Percentiles rank a stretch among this genome's conserved stretches.
Evolutionary conservation across 2,888 invertebrate species (phyloP).

Genomic region (Ariolimax columbianus): DNA sequence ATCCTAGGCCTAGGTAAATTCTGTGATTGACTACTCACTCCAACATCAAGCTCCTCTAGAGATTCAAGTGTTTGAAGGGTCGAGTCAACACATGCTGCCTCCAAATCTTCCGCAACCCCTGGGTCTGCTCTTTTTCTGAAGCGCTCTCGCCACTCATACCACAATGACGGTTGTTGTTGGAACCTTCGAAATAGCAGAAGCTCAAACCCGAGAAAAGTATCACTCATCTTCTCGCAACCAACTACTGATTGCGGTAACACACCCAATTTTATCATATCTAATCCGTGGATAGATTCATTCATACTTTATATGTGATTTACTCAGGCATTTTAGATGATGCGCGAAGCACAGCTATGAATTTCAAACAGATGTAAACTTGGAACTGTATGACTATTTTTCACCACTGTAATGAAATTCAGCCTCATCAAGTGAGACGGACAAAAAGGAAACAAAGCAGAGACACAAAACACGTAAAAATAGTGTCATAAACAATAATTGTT

Average conservation of each 20-base stretch:
- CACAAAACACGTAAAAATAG: slow-evolving; percentile 8
- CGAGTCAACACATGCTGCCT: slow-evolving; percentile 38
- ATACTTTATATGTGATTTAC: slow-evolving; percentile 7
- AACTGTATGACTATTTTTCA: background rate
- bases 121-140: slow-evolving; percentile 61
- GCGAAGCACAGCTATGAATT: background rate
- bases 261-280: slow-evolving; percentile 19
- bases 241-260: background rate
- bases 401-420: background rate
- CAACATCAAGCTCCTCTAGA: slow-evolving; percentile 53
- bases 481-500: background rate
- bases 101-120: slow-evolving; percentile 23
- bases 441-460: background rate
- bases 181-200: slow-evolving; percentile 75
- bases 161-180: slow-evolving; percentile 71
- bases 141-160: slow-evolving; percentile 72
- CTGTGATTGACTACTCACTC: slow-evolving; percentile 60
- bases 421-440: background rate
- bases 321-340: background rate
- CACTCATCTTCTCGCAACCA: slow-evolving; percentile 14
- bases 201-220: slow-evolving; percentile 76
- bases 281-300: slow-evolving; percentile 25
- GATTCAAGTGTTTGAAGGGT: slow-evolving; percentile 43
- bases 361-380: background rate
- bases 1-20: too few relatives aligned